These are phyloP conservation scores for Euphonia xanthogaster DNA, from an alignment of 2,797 vertebrate genomes.

Conservation along the genomic window DNA sequence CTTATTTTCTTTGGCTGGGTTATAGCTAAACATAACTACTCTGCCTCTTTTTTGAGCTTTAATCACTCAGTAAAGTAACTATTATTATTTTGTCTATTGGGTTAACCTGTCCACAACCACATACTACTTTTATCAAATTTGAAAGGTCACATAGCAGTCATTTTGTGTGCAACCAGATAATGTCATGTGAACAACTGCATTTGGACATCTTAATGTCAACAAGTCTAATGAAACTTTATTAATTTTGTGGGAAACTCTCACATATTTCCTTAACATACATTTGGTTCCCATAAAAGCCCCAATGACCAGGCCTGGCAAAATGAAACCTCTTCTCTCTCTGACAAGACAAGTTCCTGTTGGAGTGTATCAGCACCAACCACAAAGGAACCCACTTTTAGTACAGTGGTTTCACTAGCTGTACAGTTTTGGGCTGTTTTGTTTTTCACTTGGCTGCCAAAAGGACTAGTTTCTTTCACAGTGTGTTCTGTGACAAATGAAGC, in stretches of 20 bases:
- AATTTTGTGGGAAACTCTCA: constrained; percentile 48
- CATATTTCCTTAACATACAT: background rate
- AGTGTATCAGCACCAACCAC: background rate
- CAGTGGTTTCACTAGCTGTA: background rate
- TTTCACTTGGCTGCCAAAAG: background rate
- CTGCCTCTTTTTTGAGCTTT: background rate
- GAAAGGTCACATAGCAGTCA: constrained; percentile 38
- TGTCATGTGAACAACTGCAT: constrained; percentile 44
- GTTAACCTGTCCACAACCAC: background rate
- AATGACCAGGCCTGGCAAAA: background rate
- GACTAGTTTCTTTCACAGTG: background rate
- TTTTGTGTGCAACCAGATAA: constrained; percentile 1
- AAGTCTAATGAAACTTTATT: constrained; percentile 28
- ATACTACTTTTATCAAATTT: background rate
- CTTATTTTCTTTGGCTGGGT: background rate
- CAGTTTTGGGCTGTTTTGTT: background rate
- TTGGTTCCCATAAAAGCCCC: background rate
- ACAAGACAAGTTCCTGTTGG: background rate
- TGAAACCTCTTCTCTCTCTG: background rate
- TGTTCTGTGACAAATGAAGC: background rate
- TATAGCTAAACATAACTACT: constrained; percentile 7
- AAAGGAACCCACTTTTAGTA: background rate
- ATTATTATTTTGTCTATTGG: constrained; percentile 27
- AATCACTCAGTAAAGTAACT: constrained; percentile 40
- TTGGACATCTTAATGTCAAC: constrained; percentile 48